These are phyloP conservation scores for Alauda arvensis DNA, from an alignment of 2,797 vertebrate genomes.

Conservation along the genomic window DNA sequence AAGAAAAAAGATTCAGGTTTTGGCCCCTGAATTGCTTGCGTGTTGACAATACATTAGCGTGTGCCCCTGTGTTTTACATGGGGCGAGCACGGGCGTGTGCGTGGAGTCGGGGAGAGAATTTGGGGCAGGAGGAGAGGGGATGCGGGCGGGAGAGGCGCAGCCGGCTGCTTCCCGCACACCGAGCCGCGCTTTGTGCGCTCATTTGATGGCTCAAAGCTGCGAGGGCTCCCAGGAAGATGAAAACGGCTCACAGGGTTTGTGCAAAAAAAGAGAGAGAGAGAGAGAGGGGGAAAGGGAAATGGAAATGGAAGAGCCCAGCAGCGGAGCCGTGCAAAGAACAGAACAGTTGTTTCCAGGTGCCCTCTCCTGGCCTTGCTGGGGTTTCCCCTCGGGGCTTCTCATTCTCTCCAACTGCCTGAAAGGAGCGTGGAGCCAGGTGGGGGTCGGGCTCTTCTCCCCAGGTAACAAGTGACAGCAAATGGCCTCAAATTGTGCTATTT, in stretches of 20 bases:
- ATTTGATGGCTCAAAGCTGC: background rate
- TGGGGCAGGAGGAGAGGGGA: background rate
- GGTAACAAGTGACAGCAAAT: background rate
- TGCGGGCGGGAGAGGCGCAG: background rate
- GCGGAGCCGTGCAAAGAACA: background rate
- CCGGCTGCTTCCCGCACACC: background rate
- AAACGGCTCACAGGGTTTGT: background rate
- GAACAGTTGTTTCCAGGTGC: slow-evolving; percentile 3
- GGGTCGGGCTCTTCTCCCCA: background rate
- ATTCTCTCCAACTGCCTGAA: rapidly evolving
- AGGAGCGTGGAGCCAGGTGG: background rate
- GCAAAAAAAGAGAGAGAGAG: no score
- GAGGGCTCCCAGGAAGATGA: background rate
- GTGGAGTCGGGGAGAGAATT: background rate
- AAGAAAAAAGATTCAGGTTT: background rate
- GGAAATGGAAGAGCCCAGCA: background rate
- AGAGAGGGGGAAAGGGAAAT: no score
- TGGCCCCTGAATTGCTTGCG: background rate
- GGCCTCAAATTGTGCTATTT: background rate
- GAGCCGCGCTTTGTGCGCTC: rapidly evolving
- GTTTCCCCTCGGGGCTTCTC: background rate
- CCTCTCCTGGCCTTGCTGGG: slow-evolving; percentile 34
- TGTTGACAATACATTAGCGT: background rate
- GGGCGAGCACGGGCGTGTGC: rapidly evolving
- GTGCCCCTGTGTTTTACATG: background rate